phyloP scores from a whole-genome alignment of 2,113 vertebrate species.

The Chionomys nivalis region DNA sequence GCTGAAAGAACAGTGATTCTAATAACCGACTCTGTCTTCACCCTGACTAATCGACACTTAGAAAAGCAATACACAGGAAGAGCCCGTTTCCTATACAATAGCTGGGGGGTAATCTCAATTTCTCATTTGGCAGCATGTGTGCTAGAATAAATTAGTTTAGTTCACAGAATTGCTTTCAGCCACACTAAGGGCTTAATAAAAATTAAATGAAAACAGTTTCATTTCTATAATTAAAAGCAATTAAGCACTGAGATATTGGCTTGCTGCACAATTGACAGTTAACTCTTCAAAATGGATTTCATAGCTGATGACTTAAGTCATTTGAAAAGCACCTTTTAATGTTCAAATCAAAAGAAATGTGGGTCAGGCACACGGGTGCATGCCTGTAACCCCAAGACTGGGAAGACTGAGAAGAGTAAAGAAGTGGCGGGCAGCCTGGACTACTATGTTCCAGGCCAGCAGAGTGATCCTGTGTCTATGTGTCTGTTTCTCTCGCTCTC shows the following conservation, averaged over 20 bases:
- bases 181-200: constrained; percentile 49
- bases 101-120: not conserved
- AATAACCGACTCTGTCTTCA: constrained; percentile 28
- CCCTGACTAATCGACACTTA: not conserved
- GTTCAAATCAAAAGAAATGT: not conserved
- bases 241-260: constrained; percentile 46
- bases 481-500: not conserved
- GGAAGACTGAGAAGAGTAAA: not conserved
- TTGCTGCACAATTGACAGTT: not conserved
- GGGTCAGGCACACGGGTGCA: not conserved
- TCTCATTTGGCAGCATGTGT: not conserved
- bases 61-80: not conserved
- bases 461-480: not conserved
- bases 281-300: constrained; percentile 51
- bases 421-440: not conserved
- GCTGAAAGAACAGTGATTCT: constrained; percentile 20
- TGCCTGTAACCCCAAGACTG: not conserved
- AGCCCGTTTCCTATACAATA: constrained; percentile 18
- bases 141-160: constrained; percentile 41
- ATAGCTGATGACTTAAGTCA: not conserved
- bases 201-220: constrained; percentile 64
- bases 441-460: not conserved
- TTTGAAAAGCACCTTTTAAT: not conserved
- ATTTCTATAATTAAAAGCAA: constrained; percentile 72
- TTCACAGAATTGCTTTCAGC: constrained; percentile 54